Percentiles rank a stretch among this genome's conserved stretches.
These are phyloP conservation scores for Mythimna pallens DNA, from an alignment of 2,888 invertebrate genomes.

Conservation along the genomic window DNA sequence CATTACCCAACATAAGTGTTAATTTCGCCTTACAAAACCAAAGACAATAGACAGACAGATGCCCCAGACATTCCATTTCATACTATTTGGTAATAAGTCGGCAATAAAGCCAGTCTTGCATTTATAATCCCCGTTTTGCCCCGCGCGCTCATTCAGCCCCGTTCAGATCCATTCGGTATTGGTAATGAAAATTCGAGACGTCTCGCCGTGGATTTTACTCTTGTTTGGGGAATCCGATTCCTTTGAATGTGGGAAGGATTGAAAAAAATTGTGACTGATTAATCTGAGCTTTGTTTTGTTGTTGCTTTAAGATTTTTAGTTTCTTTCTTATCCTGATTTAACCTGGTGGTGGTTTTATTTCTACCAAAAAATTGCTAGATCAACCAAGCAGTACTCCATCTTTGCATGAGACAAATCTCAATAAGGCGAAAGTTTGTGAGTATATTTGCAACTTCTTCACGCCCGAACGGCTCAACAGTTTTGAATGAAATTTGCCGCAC, in stretches of 20 bases:
- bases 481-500: too few species aligned
- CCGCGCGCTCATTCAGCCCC: slow-evolving; percentile 20
- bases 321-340: neutral
- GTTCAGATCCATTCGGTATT: slow-evolving; percentile 46
- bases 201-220: slow-evolving; percentile 75
- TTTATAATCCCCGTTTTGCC: slow-evolving; percentile 74
- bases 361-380: too few species aligned
- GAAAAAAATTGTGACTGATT: slow-evolving; percentile 55
- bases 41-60: slow-evolving; percentile 54
- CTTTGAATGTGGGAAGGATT: slow-evolving; percentile 41
- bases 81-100: slow-evolving; percentile 61
- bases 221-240: slow-evolving; percentile 72
- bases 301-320: neutral
- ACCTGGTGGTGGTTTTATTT: too few species aligned
- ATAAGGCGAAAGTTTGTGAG: too few species aligned
- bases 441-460: too few species aligned
- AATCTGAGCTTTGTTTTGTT: slow-evolving; percentile 39
- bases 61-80: slow-evolving; percentile 54
- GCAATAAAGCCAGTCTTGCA: slow-evolving; percentile 71
- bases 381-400: too few species aligned
- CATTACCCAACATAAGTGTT: slow-evolving; percentile 37
- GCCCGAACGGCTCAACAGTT: too few species aligned
- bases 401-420: too few species aligned
- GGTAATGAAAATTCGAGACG: slow-evolving; percentile 76
- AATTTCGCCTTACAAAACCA: slow-evolving; percentile 39